Evolutionary conservation across 2,888 invertebrate species (phyloP), one percentile per base, ranked within the genome.

Genomic region (Chloroclysta siterata): DNA sequence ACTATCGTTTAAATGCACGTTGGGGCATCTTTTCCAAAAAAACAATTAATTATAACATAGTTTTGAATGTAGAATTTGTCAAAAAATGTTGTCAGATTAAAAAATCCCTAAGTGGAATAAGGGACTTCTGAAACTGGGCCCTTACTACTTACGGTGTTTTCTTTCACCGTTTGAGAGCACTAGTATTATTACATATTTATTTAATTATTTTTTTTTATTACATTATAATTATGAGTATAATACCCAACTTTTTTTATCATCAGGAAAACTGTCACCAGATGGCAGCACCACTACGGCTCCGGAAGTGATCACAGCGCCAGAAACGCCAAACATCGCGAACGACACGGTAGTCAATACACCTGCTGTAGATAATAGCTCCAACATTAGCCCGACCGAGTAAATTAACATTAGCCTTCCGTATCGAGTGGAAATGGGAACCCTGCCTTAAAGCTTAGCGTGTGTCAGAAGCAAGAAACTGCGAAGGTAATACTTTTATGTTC

Each of bases 261-360:
- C 63, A 72, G 72, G 72, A 52, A 72, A 70, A 62, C 58, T 69
- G 28, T 53, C 48, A 5, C 53, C 66, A 28, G 65, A 65, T 58
- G 73, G 72, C 62, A 72, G 67, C 60, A 57, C 71, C 2, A 41
- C 62, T 5, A 61, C 63, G 2, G 39, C 60, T 7, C 13, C 64
- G 51, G 55, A 63, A 48, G 17, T 57, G 15, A 55, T 62, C 14
- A 22, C 60, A 15, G 11, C 44, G 36, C 33, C 33, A 8, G 33
- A 33, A 7, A 36, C 47, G n/a, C 41, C 65, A 15, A 13, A 41
- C 17, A 36, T 5, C 15, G 22, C 13, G 8, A 54, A 36, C 28
- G 44, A 28, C 1, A 52, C 52, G 10, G 6, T 17, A 22, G 17
- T 42, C 13, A 59, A 41, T 5, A 53, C 59, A 7, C 41, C 54